Conservation (phyloP, 2,797 vertebrate genomes). For the Thunnus albacares region DNA sequence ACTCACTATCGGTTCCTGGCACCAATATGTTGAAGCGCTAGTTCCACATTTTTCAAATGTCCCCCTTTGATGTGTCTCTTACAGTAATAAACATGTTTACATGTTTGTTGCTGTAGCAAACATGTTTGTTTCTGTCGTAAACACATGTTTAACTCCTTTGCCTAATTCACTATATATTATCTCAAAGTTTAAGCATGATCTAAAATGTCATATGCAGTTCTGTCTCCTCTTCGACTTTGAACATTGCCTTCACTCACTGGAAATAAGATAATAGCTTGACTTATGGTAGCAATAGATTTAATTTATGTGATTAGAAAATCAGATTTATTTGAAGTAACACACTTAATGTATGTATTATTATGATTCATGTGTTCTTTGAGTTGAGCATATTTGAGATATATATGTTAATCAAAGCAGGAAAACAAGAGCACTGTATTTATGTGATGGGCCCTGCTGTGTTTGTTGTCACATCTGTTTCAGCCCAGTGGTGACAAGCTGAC, state of each 20-base stretch:
- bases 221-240: conserved; percentile 5
- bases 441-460: conserved; percentile 19
- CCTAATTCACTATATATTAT: not conserved
- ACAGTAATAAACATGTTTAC: not conserved
- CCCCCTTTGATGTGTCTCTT: conserved; percentile 8
- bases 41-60: conserved; percentile 11
- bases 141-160: not conserved
- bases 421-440: conserved; percentile 17
- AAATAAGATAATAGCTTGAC: conserved; percentile 18
- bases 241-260: not conserved
- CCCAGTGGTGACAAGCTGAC: conserved; percentile 17
- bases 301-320: conserved; percentile 29
- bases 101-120: too few relatives aligned
- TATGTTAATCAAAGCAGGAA: conserved; percentile 24
- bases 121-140: too few relatives aligned
- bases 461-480: conserved; percentile 29
- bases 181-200: not conserved
- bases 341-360: not conserved
- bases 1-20: not conserved
- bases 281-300: conserved; percentile 15
- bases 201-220: not conserved
- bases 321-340: conserved; percentile 30
- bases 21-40: not conserved
- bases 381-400: conserved; percentile 6
- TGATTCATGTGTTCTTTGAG: conserved; percentile 7